Evolutionary conservation across 2,888 invertebrate species (phyloP).

Genomic region (Escarpia spicata): DNA sequence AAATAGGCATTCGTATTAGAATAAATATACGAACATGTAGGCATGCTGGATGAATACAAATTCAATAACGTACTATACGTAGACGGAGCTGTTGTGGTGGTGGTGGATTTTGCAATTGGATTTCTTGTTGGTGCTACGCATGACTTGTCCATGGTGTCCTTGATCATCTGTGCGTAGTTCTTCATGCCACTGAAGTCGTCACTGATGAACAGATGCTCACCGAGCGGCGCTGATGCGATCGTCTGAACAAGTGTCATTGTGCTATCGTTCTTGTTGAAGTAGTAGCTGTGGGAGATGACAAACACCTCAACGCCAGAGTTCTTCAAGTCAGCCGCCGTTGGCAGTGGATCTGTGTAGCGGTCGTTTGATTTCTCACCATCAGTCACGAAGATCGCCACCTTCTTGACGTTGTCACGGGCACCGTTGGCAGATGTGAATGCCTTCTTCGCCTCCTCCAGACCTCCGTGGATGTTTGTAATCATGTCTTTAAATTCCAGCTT

Average conservation of each 20-base stretch:
- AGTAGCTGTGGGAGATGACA: constrained; percentile 22
- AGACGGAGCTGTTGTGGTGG: neutral
- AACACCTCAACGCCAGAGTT: constrained; percentile 25
- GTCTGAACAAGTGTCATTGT: neutral
- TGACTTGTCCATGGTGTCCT: neutral
- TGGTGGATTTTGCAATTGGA: neutral
- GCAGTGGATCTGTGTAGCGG: neutral
- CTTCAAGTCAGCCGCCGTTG: neutral
- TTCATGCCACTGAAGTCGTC: neutral
- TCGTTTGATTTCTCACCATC: constrained; percentile 26
- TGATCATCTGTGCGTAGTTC: neutral
- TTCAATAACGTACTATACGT: neutral
- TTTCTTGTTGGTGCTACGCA: neutral
- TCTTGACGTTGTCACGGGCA: neutral
- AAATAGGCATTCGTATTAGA: too few relatives aligned
- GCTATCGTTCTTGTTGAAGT: neutral
- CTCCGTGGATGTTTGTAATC: constrained; percentile 13
- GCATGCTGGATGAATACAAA: too few relatives aligned
- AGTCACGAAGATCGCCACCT: constrained; percentile 25
- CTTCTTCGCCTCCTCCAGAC: neutral
- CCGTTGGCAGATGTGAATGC: constrained; percentile 19
- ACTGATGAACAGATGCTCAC: neutral
- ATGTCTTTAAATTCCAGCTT: neutral
- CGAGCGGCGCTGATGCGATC: constrained; percentile 22
- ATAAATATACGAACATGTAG: too few relatives aligned